Conservation (phyloP, 2,113 vertebrate species). For the Xerus inauris region DNA sequence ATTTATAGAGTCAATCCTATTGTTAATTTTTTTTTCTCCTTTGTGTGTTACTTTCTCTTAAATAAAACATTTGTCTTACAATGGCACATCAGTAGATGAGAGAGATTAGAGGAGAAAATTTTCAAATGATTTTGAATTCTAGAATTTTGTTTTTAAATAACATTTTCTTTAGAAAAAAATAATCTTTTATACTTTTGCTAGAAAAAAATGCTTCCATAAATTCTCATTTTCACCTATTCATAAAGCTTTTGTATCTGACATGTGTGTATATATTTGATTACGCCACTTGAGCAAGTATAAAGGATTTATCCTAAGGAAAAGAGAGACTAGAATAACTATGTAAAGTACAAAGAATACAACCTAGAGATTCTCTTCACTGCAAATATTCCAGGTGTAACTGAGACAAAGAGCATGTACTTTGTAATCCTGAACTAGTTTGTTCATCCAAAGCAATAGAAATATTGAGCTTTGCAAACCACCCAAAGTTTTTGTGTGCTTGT, state of each 20-base stretch:
- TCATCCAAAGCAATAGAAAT: conserved; percentile 44
- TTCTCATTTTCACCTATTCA: background rate
- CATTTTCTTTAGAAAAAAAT: background rate
- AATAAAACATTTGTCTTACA: conserved; percentile 37
- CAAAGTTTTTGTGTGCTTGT: conserved; percentile 30
- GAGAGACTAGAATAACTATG: background rate
- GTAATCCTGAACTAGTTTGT: conserved; percentile 35
- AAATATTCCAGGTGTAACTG: conserved; percentile 45
- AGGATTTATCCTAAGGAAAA: conserved; percentile 40
- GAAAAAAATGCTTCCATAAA: conserved; percentile 45
- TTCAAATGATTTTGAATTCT: conserved; percentile 37
- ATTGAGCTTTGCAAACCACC: background rate
- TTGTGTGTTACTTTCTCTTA: conserved; percentile 39
- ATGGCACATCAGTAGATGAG: background rate
- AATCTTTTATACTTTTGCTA: background rate
- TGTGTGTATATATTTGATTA: background rate
- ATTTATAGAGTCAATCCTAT: background rate
- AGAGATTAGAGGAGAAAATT: background rate
- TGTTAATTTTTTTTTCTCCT: background rate
- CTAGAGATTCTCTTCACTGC: conserved; percentile 28
- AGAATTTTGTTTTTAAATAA: conserved; percentile 29
- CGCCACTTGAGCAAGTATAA: background rate
- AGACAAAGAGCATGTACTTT: conserved; percentile 33
- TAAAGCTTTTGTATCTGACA: background rate
- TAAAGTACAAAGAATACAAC: conserved; percentile 47